Evolutionary conservation across 2,113 vertebrate genomes (phyloP).

Genomic region (Pontoporia blainvillei): DNA sequence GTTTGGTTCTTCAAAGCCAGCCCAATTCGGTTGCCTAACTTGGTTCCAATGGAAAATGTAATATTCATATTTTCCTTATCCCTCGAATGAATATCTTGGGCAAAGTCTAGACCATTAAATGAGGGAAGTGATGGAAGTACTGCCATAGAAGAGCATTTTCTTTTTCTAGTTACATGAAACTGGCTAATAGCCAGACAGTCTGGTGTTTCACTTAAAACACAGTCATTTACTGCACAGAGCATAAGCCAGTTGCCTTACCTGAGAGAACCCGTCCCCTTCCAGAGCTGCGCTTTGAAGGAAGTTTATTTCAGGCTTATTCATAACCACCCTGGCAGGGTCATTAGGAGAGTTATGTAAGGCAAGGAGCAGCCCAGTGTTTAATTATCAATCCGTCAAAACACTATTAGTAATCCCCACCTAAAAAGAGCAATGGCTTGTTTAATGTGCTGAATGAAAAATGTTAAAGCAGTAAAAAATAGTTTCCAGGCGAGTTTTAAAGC

Average conservation of each 20-base stretch:
- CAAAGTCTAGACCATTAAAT: background rate
- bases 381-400: background rate
- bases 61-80: background rate
- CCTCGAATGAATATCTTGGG: background rate
- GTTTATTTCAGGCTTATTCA: background rate
- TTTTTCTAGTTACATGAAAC: background rate
- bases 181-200: constrained; percentile 44
- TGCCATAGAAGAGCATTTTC: background rate
- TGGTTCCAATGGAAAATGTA: background rate
- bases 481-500: background rate
- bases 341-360: background rate
- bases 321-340: background rate
- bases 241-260: constrained; percentile 10
- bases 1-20: background rate
- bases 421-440: background rate
- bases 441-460: background rate
- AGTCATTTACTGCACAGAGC: background rate
- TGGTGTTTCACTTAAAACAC: constrained; percentile 41
- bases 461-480: background rate
- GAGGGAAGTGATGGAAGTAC: constrained; percentile 18
- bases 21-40: background rate
- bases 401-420: constrained; percentile 29
- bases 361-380: background rate
- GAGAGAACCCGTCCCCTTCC: background rate
- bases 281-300: background rate